These are phyloP conservation scores for Nothobranchius furzeri DNA, from an alignment of 2,113 vertebrate species.

Conservation along the genomic window DNA sequence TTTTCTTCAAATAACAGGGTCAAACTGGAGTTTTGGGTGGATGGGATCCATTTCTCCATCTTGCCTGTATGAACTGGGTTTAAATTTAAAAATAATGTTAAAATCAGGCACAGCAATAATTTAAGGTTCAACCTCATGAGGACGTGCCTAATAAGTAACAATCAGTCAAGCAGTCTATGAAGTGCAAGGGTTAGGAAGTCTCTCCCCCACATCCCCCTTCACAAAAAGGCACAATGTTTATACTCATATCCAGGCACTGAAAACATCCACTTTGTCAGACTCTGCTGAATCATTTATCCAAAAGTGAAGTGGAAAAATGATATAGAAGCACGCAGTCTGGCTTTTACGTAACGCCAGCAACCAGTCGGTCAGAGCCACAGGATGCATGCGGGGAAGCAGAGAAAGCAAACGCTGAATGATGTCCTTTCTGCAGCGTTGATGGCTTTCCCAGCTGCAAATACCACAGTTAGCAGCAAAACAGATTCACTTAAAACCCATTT, in stretches of 20 bases:
- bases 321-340: constrained; percentile 57
- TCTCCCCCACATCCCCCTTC: background rate
- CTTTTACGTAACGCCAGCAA: constrained; percentile 68
- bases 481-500: constrained; percentile 57
- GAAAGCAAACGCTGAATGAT: constrained; percentile 75
- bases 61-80: too few species aligned
- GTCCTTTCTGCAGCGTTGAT: constrained; percentile 72
- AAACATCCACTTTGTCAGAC: constrained; percentile 61
- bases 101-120: background rate
- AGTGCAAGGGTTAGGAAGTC: constrained; percentile 22
- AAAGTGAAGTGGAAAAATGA: constrained; percentile 65
- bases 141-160: constrained; percentile 3
- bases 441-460: constrained; percentile 73
- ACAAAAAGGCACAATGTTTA: constrained; percentile 47
- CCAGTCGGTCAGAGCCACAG: constrained; percentile 60
- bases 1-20: too few species aligned
- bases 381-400: constrained; percentile 66
- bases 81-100: background rate
- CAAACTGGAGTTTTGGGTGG: too few species aligned
- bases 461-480: constrained; percentile 67
- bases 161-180: constrained; percentile 21
- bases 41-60: too few species aligned
- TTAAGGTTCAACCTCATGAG: background rate
- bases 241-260: constrained; percentile 50
- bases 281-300: constrained; percentile 72